Evolutionary conservation across 2,888 invertebrate species (phyloP).

Genomic region (Pheosia tremula): DNA sequence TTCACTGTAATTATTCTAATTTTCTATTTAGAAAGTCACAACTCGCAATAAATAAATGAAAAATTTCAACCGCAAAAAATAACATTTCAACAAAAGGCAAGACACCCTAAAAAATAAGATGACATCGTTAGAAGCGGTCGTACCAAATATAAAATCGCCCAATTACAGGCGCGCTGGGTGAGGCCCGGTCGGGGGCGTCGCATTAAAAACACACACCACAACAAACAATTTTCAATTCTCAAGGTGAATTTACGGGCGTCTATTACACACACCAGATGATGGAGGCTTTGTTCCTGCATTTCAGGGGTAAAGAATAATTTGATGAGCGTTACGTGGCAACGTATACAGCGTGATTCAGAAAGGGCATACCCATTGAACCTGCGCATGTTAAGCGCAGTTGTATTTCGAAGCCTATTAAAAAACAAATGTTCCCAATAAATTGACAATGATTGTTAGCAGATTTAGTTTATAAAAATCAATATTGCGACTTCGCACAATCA

Average conservation of each 20-base stretch:
- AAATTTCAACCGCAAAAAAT: background rate
- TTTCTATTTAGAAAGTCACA: background rate
- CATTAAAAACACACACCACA: conserved; percentile 13
- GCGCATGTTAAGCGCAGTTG: too few species aligned
- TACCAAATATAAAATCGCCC: conserved; percentile 1
- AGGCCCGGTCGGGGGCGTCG: background rate
- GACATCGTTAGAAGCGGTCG: background rate
- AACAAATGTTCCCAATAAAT: too few species aligned
- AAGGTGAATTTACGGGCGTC: conserved; percentile 49
- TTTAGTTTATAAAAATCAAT: too few species aligned
- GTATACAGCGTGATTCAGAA: conserved; percentile 22
- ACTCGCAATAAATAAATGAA: too few species aligned
- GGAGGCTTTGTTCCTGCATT: conserved; percentile 53
- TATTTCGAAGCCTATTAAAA: too few species aligned
- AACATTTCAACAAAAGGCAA: conserved; percentile 1
- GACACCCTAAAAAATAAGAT: conserved; percentile 6
- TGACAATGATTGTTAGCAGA: too few species aligned
- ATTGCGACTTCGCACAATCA: too few species aligned
- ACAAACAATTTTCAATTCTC: conserved; percentile 53
- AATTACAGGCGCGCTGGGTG: background rate
- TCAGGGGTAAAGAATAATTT: conserved; percentile 59
- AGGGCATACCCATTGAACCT: too few species aligned
- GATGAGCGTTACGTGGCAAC: conserved; percentile 46
- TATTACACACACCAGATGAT: conserved; percentile 50
- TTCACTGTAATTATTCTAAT: too few species aligned